phyloP scores from a whole-genome alignment of 1,140 invertebrate genomes.

The Calosoma granatense region DNA sequence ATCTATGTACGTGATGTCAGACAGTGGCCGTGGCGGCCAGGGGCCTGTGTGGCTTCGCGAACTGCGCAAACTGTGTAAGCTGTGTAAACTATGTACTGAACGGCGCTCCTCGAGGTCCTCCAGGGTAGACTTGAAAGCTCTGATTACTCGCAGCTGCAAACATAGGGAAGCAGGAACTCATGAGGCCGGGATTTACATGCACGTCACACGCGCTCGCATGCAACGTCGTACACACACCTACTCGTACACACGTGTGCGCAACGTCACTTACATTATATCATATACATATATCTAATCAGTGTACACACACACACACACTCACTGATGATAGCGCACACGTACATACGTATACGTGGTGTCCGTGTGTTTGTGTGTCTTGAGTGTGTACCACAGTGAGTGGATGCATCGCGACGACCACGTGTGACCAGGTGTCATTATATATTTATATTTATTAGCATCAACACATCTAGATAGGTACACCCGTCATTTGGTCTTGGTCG shows the following conservation, averaged over 20 bases:
- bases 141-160: conserved; percentile 99
- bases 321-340: conserved; percentile 11
- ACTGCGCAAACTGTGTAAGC: conserved; percentile 86
- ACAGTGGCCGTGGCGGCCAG: conserved; percentile 64
- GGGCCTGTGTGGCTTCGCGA: conserved; percentile 69
- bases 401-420: neutral
- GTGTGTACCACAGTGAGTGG: neutral
- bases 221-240: neutral
- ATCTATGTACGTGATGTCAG: conserved; percentile 88
- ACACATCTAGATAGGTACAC: no score
- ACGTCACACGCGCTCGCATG: conserved; percentile 18
- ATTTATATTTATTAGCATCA: no score
- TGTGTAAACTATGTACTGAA: conserved; percentile 95
- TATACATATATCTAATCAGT: neutral
- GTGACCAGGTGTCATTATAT: neutral
- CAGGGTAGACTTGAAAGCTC: conserved; percentile 98
- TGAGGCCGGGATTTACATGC: conserved; percentile 26
- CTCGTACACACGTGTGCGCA: conserved; percentile 14
- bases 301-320: conserved; percentile 17
- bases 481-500: no score
- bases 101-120: conserved; percentile 99
- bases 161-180: conserved; percentile 40
- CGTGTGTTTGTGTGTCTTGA: conserved; percentile 5
- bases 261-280: neutral
- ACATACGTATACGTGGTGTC: neutral